Evolutionary conservation across 2,113 vertebrate species (phyloP).

Genomic region (Sylvietta virens): DNA sequence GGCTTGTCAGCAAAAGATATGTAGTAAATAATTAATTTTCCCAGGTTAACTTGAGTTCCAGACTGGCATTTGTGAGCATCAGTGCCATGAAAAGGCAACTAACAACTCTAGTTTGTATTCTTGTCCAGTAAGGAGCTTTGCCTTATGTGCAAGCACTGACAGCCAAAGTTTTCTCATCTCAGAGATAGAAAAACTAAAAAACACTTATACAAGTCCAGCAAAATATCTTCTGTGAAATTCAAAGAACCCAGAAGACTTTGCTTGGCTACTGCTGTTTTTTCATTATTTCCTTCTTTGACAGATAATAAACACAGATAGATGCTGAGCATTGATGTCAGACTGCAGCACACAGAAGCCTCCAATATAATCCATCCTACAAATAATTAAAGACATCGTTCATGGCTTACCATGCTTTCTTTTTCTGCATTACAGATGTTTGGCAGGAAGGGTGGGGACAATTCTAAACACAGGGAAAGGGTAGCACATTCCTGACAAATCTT

Average conservation of each 20-base stretch:
- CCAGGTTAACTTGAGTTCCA: constrained; percentile 42
- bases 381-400: not conserved
- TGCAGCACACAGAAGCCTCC: not conserved
- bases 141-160: not conserved
- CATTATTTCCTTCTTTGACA: not conserved
- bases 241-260: not conserved
- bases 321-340: not conserved
- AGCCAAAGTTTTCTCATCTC: not conserved
- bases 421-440: not conserved
- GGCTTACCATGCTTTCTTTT: not conserved
- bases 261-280: not conserved
- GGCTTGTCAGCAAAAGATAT: not conserved
- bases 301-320: not conserved
- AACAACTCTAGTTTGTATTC: constrained; percentile 16
- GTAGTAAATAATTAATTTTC: constrained; percentile 50
- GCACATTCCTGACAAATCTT: not conserved
- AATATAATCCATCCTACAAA: not conserved
- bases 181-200: not conserved
- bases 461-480: not conserved
- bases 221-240: not conserved
- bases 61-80: constrained; percentile 3
- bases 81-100: not conserved
- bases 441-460: not conserved
- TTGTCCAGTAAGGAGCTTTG: not conserved
- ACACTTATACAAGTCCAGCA: not conserved